Conservation (phyloP, 2,113 vertebrate genomes). For the Chinchilla lanigera region DNA sequence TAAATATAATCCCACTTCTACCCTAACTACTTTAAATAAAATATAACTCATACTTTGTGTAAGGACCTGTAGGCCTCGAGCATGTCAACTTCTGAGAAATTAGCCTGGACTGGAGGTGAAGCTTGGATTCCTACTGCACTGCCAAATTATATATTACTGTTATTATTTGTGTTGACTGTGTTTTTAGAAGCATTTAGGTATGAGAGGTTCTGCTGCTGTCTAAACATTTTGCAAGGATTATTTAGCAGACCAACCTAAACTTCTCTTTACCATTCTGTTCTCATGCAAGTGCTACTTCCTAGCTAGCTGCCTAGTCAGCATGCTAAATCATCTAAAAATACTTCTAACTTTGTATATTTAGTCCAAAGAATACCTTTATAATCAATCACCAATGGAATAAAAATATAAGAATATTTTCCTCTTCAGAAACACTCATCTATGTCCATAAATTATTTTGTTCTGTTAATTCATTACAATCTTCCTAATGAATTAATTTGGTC, state of each 20-base stretch:
- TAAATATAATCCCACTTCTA: background rate
- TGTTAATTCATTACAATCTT: background rate
- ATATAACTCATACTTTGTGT: background rate
- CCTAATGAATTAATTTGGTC: background rate
- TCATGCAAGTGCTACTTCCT: background rate
- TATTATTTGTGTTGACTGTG: background rate
- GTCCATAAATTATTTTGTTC: background rate
- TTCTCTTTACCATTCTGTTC: background rate
- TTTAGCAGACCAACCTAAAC: background rate
- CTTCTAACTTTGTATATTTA: background rate
- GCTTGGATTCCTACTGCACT: background rate
- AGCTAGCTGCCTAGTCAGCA: background rate
- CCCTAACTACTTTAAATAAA: background rate
- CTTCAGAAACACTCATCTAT: background rate
- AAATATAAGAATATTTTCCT: background rate
- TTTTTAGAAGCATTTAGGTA: rapidly evolving
- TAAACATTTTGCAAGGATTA: background rate
- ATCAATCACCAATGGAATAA: background rate
- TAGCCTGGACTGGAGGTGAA: background rate
- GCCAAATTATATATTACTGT: background rate
- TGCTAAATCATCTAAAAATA: background rate
- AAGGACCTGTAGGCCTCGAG: background rate
- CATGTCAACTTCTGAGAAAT: background rate
- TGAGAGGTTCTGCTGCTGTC: background rate
- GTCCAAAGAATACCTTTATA: background rate